These are phyloP conservation scores for Percina caprodes DNA, from an alignment of 2,113 vertebrate genomes.

Conservation along the genomic window DNA sequence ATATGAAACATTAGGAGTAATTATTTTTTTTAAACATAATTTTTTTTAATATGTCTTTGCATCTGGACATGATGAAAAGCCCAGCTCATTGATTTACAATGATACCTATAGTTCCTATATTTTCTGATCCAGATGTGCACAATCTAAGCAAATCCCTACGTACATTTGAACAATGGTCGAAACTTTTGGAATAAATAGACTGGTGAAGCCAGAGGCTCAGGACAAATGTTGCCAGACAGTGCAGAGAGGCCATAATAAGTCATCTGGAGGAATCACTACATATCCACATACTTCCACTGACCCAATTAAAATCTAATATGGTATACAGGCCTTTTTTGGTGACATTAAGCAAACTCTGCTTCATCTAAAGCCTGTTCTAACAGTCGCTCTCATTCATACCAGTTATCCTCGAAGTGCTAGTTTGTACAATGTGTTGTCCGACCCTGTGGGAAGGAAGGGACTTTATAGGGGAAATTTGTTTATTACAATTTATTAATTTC, in stretches of 20 bases:
- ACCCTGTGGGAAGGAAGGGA: too few relatives aligned
- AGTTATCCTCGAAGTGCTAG: too few relatives aligned
- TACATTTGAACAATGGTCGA: neutral
- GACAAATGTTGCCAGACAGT: neutral
- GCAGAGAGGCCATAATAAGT: neutral
- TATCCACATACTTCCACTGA: neutral
- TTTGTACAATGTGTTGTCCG: too few relatives aligned
- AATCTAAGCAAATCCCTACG: too few relatives aligned
- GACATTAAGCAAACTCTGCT: too few relatives aligned
- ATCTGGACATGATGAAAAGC: conserved; percentile 69
- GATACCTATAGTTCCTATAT: conserved; percentile 66
- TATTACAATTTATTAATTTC: neutral
- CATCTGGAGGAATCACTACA: neutral
- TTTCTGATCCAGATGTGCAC: conserved; percentile 66
- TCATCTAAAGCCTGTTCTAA: neutral
- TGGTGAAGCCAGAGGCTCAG: neutral
- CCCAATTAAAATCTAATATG: neutral
- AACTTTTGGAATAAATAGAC: neutral
- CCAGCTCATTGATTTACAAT: conserved; percentile 71
- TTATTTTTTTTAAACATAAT: neutral
- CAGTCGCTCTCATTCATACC: too few relatives aligned
- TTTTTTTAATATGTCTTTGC: neutral
- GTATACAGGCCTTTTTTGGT: neutral
- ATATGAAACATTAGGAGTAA: too few relatives aligned
- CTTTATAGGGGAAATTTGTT: neutral